phyloP scores from a whole-genome alignment of 1,140 invertebrate species.

The Drosophila trapezifrons region DNA sequence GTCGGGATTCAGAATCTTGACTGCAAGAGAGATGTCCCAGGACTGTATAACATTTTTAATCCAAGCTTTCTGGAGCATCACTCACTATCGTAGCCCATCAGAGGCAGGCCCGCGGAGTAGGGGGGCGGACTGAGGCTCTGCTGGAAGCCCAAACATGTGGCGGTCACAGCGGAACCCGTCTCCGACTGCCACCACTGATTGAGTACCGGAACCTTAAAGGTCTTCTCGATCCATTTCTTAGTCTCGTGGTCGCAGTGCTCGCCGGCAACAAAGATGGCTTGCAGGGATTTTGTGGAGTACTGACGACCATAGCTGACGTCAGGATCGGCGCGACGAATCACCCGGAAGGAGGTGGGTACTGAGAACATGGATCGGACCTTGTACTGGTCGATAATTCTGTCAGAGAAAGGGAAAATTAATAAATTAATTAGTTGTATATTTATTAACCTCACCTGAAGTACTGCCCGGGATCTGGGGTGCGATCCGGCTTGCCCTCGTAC shows the following conservation, averaged over 20 bases:
- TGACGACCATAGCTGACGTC: constrained; percentile 87
- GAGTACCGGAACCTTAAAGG: constrained; percentile 92
- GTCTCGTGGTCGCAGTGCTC: constrained; percentile 97
- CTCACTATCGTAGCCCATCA: constrained; percentile 93
- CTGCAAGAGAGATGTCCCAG: constrained; percentile 85
- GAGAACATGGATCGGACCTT: constrained; percentile 93
- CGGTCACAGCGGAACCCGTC: constrained; percentile 95
- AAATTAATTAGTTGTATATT: not conserved
- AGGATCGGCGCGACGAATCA: constrained; percentile 90
- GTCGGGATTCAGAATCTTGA: constrained; percentile 90
- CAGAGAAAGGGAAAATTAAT: not conserved
- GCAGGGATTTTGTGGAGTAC: constrained; percentile 90
- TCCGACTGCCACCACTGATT: constrained; percentile 99
- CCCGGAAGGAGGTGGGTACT: constrained; percentile 94
- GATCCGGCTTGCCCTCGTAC: constrained; percentile 97
- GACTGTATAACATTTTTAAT: not conserved
- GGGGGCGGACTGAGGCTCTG: constrained; percentile 87
- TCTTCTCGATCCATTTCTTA: constrained; percentile 92
- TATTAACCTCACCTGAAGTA: constrained; percentile 85
- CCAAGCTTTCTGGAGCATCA: constrained; percentile 28
- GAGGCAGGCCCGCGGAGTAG: constrained; percentile 89
- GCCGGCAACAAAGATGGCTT: constrained; percentile 94
- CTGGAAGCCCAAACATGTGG: constrained; percentile 91
- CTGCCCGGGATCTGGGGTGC: constrained; percentile 95
- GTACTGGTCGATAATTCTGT: constrained; percentile 94